Base-by-base conservation (phyloP, 2,888 invertebrate species). In the Agrochola circellaris region DNA sequence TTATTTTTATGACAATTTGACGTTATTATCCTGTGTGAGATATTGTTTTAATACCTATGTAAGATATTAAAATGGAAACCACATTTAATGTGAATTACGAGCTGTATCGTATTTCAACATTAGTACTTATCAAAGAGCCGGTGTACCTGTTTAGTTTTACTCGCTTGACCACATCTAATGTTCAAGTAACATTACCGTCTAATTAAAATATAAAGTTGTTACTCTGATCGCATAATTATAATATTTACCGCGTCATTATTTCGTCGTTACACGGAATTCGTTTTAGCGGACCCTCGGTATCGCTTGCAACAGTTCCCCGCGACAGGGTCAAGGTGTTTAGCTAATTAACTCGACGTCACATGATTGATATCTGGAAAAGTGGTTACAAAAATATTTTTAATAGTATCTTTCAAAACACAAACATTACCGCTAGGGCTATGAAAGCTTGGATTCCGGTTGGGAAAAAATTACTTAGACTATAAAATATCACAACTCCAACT, bases 1-100 rank as follows among this genome's bases (percentile, higher is more conserved):
- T 89, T 87, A 89, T 87, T 91, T 84, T 87, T 82, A 83, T 79
- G 65, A 62, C 68, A 71, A n/a, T 76, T 71, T 71, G 54, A 79
- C 67, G n/a, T 64, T 82, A 79, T 81, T 79, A 77, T 73, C 68
- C 30, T 72, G 11, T 54, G 51, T 74, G 61, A 73, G 64, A 73
- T 66, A 78, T 77, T 75, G 70, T 74, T 75, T 79, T 73, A 73
- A 71, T 73, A 75, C 20, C 11, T 75, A 34, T 15, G 17, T 64
- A 26, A 60, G 20, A 76, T 66, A 82, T 72, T 60, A 48, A 77
- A 75, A 38, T 67, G 45, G 54, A 48, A 65, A 38, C 58, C 13
- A 11, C 26, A 61, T 38, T 26, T 42, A 72, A 83, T 79, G 60
- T 74, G 51, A 48, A 64, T 58, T 76, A 83, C 74, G n/a, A 61